These are phyloP conservation scores for Terrapene triunguis DNA, from an alignment of 2,113 vertebrate species.

Conservation along the genomic window DNA sequence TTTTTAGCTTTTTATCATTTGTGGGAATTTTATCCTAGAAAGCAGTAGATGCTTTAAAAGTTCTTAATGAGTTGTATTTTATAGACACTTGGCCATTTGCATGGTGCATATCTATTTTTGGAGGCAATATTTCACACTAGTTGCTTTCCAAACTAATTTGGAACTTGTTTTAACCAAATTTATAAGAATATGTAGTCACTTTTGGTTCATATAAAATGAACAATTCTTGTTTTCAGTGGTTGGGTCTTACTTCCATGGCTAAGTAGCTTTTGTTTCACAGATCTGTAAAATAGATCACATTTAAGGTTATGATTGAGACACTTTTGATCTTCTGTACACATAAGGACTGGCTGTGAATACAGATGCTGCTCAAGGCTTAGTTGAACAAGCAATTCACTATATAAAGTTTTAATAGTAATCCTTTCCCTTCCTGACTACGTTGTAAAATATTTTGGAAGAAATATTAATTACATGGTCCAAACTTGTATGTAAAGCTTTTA, in stretches of 20 bases:
- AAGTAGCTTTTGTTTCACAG: constrained; percentile 75
- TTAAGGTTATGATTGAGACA: constrained; percentile 61
- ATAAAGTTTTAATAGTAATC: not conserved
- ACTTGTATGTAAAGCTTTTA: fast-evolving
- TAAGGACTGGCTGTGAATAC: constrained; percentile 67
- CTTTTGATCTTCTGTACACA: constrained; percentile 66
- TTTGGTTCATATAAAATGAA: not conserved
- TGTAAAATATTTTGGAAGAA: constrained; percentile 38
- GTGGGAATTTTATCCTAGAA: not conserved
- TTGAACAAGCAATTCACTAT: constrained; percentile 77
- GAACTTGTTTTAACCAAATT: constrained; percentile 38
- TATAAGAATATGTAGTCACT: not conserved
- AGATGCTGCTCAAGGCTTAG: constrained; percentile 70
- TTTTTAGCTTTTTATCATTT: not conserved
- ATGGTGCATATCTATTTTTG: constrained; percentile 1
- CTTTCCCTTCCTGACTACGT: not conserved
- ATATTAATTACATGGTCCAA: not conserved
- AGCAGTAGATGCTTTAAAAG: not conserved
- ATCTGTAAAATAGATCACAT: constrained; percentile 61
- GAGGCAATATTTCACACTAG: not conserved
- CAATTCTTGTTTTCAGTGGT: not conserved
- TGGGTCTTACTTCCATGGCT: constrained; percentile 83
- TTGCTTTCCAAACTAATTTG: constrained; percentile 21
- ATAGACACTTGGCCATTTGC: not conserved
- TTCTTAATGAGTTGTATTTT: not conserved